Evolutionary conservation across 2,797 vertebrate genomes (phyloP).

Genomic region (Mycteria americana): DNA sequence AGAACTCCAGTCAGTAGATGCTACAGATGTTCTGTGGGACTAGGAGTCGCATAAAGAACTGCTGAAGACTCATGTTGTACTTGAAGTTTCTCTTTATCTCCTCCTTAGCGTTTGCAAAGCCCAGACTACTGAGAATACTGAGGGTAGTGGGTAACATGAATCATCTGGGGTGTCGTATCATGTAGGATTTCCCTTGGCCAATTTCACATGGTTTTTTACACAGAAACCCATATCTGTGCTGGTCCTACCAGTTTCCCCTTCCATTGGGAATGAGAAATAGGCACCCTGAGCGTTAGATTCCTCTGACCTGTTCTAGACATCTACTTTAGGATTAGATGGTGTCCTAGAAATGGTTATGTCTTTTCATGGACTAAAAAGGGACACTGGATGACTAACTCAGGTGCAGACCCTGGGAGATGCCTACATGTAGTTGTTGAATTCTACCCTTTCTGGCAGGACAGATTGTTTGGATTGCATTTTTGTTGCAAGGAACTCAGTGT

Average conservation of each 20-base stretch:
- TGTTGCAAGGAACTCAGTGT: constrained; percentile 1
- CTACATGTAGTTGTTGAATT: neutral
- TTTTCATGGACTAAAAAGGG: neutral
- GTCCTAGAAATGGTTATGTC: neutral
- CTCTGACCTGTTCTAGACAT: neutral
- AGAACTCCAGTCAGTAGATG: neutral
- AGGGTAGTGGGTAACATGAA: neutral
- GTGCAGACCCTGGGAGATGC: neutral
- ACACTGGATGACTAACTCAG: neutral
- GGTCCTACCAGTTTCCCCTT: neutral
- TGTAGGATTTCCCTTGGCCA: neutral
- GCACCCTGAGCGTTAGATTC: neutral
- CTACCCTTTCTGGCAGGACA: constrained; percentile 1
- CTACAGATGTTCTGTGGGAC: neutral
- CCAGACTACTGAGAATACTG: neutral
- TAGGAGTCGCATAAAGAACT: neutral
- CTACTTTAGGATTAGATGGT: neutral
- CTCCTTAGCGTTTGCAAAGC: neutral
- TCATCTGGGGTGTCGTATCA: neutral
- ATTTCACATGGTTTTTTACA: neutral
- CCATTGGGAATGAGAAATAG: neutral
- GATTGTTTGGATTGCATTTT: constrained; percentile 1
- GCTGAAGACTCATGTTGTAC: neutral
- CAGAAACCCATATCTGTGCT: neutral
- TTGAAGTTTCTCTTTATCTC: neutral